Percentiles rank a stretch among this genome's conserved stretches.
Evolutionary conservation across 2,113 vertebrate species (phyloP).

Genomic region (Vidua chalybeata): DNA sequence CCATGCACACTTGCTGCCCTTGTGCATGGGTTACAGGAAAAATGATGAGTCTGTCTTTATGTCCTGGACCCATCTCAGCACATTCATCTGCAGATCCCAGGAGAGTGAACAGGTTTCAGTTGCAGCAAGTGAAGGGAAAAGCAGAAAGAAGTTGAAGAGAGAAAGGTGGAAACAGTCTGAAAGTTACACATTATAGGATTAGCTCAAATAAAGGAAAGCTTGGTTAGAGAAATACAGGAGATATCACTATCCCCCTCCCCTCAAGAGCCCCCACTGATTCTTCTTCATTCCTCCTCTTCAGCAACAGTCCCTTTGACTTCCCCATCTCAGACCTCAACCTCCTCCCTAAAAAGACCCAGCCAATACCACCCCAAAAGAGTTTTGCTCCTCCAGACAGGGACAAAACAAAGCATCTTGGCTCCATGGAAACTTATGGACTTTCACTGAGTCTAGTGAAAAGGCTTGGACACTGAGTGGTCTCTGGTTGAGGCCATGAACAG

Average conservation of each 20-base stretch:
- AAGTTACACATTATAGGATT: neutral
- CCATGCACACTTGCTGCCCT: neutral
- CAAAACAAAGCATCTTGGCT: neutral
- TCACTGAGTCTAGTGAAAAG: neutral
- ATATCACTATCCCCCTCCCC: accelerated
- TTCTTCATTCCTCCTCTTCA: neutral
- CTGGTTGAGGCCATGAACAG: neutral
- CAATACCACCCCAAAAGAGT: neutral
- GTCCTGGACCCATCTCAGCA: neutral
- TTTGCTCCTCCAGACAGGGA: neutral
- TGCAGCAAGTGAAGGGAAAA: neutral
- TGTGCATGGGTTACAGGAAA: neutral
- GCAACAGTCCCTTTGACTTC: neutral
- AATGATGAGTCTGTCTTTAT: neutral
- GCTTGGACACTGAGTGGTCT: accelerated
- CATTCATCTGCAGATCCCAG: neutral
- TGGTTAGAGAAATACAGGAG: neutral
- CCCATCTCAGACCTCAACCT: neutral
- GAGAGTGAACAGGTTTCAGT: neutral
- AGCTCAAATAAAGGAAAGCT: neutral
- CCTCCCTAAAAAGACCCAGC: neutral
- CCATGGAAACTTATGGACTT: neutral
- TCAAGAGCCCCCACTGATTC: neutral
- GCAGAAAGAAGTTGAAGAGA: neutral
- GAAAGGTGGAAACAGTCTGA: neutral